phyloP scores from a whole-genome alignment of 2,888 invertebrate species.

The Rhagonycha fulva region DNA sequence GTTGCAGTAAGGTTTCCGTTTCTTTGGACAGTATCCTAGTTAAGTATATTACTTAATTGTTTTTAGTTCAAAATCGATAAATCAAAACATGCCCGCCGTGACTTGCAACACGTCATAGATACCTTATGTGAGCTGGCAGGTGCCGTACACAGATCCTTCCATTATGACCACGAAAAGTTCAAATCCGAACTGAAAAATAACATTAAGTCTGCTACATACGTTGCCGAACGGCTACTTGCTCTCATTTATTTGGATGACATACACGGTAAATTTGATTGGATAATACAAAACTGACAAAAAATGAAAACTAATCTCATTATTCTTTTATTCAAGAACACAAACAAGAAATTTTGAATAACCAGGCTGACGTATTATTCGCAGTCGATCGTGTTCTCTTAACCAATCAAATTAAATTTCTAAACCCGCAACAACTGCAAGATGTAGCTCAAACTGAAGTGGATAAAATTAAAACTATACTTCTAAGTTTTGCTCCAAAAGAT shows the following conservation, averaged over 20 bases:
- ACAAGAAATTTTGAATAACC: too few species aligned
- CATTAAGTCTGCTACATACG: neutral
- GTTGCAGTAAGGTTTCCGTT: neutral
- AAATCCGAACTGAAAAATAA: neutral
- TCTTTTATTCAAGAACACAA: too few species aligned
- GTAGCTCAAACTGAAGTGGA: too few species aligned
- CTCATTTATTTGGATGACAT: neutral
- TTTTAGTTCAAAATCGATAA: neutral
- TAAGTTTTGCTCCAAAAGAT: neutral
- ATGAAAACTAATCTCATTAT: too few species aligned
- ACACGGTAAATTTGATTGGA: neutral
- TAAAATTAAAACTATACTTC: too few species aligned
- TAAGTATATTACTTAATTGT: neutral
- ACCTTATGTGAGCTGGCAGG: neutral
- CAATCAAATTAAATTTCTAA: too few species aligned
- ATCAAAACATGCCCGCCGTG: neutral
- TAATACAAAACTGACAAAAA: too few species aligned
- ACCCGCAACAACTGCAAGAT: too few species aligned
- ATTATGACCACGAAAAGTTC: neutral
- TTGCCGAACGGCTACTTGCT: neutral
- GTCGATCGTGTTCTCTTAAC: too few species aligned
- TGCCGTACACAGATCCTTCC: neutral
- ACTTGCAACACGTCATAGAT: neutral
- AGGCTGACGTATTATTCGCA: too few species aligned
- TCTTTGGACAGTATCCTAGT: rapidly evolving